phyloP scores from a whole-genome alignment of 2,113 vertebrate genomes.

The Corapipo altera region DNA sequence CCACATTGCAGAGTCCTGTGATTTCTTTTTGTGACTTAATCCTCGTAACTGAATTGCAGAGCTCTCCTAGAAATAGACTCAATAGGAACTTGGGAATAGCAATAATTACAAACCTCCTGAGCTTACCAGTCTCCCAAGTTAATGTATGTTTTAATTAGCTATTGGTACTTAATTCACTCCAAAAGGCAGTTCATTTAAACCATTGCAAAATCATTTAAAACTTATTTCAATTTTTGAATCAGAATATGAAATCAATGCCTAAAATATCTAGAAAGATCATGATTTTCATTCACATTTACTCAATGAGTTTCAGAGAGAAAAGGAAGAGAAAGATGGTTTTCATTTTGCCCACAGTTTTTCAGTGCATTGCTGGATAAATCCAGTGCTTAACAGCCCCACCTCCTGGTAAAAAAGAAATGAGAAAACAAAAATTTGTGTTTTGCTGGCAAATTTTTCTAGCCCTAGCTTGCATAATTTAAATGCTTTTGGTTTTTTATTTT shows the following conservation, averaged over 20 bases:
- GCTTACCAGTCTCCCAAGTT: constrained; percentile 32
- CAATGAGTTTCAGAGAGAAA: not conserved
- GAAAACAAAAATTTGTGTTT: not conserved
- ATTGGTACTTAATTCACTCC: constrained; percentile 18
- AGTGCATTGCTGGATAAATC: not conserved
- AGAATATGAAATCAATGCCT: not conserved
- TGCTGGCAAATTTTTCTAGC: not conserved
- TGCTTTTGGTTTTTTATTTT: not conserved
- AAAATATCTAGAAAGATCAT: constrained; percentile 13
- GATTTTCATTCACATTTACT: not conserved
- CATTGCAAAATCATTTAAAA: not conserved
- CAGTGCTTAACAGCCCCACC: constrained; percentile 62
- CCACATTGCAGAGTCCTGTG: not conserved
- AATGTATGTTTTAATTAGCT: constrained; percentile 61
- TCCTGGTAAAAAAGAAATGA: constrained; percentile 33
- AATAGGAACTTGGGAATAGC: constrained; percentile 29
- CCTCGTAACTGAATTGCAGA: not conserved
- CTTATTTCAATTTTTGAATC: not conserved
- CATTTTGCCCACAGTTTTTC: not conserved
- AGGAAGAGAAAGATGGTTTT: not conserved
- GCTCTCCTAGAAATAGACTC: constrained; percentile 30
- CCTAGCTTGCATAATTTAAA: not conserved
- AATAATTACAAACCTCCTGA: constrained; percentile 55
- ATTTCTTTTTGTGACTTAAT: constrained; percentile 36
- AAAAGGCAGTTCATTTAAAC: constrained; percentile 12